Conservation (phyloP, 2,888 invertebrate species). For the Chrysopilus asiliformis region DNA sequence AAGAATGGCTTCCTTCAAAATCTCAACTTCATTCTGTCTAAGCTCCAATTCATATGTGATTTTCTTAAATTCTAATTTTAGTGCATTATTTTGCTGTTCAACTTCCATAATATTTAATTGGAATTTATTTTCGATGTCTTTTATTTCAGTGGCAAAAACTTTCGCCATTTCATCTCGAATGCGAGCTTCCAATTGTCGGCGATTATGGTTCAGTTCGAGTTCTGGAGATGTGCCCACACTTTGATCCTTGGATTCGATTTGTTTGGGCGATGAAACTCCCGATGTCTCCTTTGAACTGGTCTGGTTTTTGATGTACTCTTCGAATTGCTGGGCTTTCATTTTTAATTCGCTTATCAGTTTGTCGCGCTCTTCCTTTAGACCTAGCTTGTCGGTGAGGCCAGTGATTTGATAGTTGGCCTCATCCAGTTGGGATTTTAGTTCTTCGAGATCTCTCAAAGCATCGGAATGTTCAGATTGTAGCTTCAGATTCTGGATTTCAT, state of each 20-base stretch:
- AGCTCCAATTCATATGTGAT: constrained; percentile 23
- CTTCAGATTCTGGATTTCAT: constrained; percentile 30
- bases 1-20: constrained; percentile 32
- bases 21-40: constrained; percentile 28
- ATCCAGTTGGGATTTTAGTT: constrained; percentile 25
- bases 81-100: constrained; percentile 21
- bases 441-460: constrained; percentile 24
- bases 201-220: constrained; percentile 24
- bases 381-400: constrained; percentile 29
- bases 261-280: constrained; percentile 21
- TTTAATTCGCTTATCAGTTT: constrained; percentile 45
- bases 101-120: constrained; percentile 33
- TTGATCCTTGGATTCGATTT: constrained; percentile 17
- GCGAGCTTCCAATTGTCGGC: constrained; percentile 31
- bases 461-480: constrained; percentile 24
- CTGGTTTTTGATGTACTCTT: constrained; percentile 46
- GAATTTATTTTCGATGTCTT: constrained; percentile 40
- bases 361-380: constrained; percentile 42
- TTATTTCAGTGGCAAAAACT: constrained; percentile 48
- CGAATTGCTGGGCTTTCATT: constrained; percentile 49
- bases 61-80: constrained; percentile 26
- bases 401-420: constrained; percentile 26
- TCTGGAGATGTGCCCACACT: constrained; percentile 32
- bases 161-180: constrained; percentile 55
- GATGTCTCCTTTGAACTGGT: constrained; percentile 29